These are phyloP conservation scores for Gulo gulo DNA, from an alignment of 2,113 vertebrate genomes.

Conservation along the genomic window DNA sequence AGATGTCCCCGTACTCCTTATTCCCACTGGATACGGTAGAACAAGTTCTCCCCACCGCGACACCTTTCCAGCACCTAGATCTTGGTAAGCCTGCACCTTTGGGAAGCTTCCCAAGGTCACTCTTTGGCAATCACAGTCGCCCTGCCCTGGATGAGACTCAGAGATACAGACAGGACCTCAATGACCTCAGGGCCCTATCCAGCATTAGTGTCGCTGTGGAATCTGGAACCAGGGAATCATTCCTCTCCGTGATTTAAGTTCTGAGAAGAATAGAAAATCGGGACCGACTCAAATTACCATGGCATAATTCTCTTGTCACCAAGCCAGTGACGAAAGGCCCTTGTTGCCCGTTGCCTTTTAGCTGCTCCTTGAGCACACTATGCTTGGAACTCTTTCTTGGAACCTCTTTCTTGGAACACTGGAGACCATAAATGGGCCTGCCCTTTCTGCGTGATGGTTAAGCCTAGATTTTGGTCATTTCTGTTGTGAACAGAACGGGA, in stretches of 20 bases:
- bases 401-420: not conserved
- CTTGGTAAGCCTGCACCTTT: not conserved
- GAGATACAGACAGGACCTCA: not conserved
- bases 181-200: not conserved
- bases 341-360: not conserved
- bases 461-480: not conserved
- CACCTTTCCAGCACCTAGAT: not conserved
- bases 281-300: not conserved
- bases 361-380: not conserved
- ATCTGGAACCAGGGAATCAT: not conserved
- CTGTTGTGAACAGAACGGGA: not conserved
- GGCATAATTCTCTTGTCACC: not conserved
- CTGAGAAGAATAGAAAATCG: not conserved
- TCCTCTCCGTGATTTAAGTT: not conserved
- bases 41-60: not conserved
- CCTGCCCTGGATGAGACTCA: not conserved
- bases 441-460: not conserved
- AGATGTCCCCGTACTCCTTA: not conserved
- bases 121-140: not conserved
- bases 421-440: not conserved
- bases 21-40: not conserved
- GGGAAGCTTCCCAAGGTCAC: not conserved
- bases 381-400: not conserved
- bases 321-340: not conserved
- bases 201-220: not conserved